Base-by-base conservation (phyloP, 2,113 vertebrate genomes). In the Hoplias malabaricus region DNA sequence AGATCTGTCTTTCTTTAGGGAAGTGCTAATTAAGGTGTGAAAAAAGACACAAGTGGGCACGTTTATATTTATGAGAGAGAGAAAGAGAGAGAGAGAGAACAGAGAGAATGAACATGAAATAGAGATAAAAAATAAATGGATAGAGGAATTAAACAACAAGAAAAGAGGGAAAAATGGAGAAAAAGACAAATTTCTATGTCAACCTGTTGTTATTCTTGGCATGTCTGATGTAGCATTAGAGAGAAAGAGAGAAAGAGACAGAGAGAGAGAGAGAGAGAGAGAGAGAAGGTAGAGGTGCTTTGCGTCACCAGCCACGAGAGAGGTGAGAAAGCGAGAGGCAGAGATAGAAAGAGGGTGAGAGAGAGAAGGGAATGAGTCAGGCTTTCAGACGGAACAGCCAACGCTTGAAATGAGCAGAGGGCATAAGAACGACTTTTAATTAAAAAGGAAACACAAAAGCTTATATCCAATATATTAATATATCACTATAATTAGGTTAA, bases 91-190 rank as follows among this genome's bases (percentile, higher is more conserved):
- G 48, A 69, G 65, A 23, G 5, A 23, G 63, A 66, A 12, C 2
- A 42, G 40, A 42, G 9, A 42, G 9, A 42, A 11, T 11, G 10
- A 42, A 42, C 1, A 42, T 5, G 40, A 42, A 11, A 4, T 2
- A 42, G 4, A 42, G 40, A 42, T 2, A 9, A 46, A 3, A 46
- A 9, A 13, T 27, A 21, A 1, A 48, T 1, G 94, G 93, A 21
- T 93, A 94, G 77, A 94, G 38, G 13, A 19, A 63, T 3, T 13
- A 42, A 25, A 54, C 27, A 56, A n/a, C 3, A 46, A 3, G 29
- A 21, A 68, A 14, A 6, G 12, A 16, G 65, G 46, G 11, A 46
- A 4, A 68, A 6, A 21, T 4, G 14, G 38, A 40, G 38, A 68
- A 27, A 4, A 0, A 27, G 65, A 25, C 12, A 38, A 29, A n/a